Base-by-base conservation (phyloP, 2,797 vertebrate species). In the Esox masquinongy region DNA sequence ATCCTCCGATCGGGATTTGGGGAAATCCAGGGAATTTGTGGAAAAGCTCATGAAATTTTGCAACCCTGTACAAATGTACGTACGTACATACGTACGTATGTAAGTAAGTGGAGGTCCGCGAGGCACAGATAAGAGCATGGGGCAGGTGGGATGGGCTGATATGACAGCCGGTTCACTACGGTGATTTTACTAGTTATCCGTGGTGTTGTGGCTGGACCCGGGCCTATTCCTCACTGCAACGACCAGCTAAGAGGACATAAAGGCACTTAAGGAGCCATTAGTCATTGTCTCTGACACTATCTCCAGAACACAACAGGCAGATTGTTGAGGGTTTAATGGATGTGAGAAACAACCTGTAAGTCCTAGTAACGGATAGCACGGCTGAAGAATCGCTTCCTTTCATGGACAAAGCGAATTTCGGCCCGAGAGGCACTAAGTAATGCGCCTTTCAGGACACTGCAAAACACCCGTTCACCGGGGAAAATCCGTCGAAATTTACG, bases 311-410 rank as follows among this genome's bases (percentile, higher is more conserved):
- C 66, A 39, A 66, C 70, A 49, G 29, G 72, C 72, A n/a, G 39
- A 66, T 49, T 39, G 72, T 74, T 74, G 72, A 11, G 12, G 43
- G 43, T 47, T 47, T 11, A 66, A 29, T 39, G 69, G 61, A 59
- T 22, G 56, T 59, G n/a, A 59, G 56, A 59, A 59, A 59, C 56
- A 59, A 59, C 56, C 56, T 59, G 56, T 24, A 59, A 9, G 22
- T 24, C 56, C 56, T 59, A 3, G n/a, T 9, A 22, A 59, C 12
- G 22, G 56, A 59, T 4, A 24, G 2, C 56, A 9, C 2, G 17
- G 11, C n/a, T 24, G 56, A 59, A 3, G n/a, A 12, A 12, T n/a
- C 19, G n/a, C 56, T 59, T 24, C 11, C 19, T 12, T 59, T 59
- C 9, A 8, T 12, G 22, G 56, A 22, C 56, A 24, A 59, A 59